A percentile compares a stretch with the other conserved stretches of the same genome.
phyloP scores from a whole-genome alignment of 2,113 vertebrate species.

The Vanacampus margaritifer region DNA sequence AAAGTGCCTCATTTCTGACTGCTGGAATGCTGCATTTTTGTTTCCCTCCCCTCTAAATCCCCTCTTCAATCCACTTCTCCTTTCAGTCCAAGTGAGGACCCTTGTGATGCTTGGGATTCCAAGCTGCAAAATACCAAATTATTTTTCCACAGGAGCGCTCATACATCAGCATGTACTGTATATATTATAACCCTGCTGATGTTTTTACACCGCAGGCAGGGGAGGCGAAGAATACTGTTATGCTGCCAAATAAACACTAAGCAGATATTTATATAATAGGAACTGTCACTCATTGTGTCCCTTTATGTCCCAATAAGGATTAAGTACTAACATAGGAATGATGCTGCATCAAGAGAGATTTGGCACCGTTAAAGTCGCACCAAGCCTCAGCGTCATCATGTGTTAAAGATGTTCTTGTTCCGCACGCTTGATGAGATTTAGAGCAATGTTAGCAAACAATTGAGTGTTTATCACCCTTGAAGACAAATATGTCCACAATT shows the following conservation, averaged over 20 bases:
- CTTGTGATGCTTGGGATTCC: conserved; percentile 60
- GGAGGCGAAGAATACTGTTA: conserved; percentile 19
- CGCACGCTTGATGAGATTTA: conserved; percentile 11
- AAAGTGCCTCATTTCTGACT: conserved; percentile 28
- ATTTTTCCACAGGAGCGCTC: conserved; percentile 40
- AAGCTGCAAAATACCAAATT: conserved; percentile 35
- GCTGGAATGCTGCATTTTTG: conserved; percentile 35
- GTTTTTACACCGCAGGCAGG: conserved; percentile 32
- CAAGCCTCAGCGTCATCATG: conserved; percentile 8
- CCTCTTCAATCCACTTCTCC: conserved; percentile 33
- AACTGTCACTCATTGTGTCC: conserved; percentile 31
- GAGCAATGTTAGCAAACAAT: not conserved
- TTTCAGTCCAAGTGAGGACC: conserved; percentile 35
- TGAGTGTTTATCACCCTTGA: not conserved
- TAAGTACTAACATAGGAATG: conserved; percentile 33
- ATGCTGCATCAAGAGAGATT: conserved; percentile 34
- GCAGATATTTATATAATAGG: conserved; percentile 35
- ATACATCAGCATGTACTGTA: conserved; percentile 30
- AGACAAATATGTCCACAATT: not conserved
- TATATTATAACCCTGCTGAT: conserved; percentile 42
- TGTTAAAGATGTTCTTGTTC: conserved; percentile 13
- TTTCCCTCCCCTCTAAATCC: conserved; percentile 6
- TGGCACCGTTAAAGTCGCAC: conserved; percentile 29
- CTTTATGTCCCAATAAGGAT: conserved; percentile 18
- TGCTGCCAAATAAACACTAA: conserved; percentile 47